Base-by-base conservation (phyloP, 2,888 invertebrate species). In the Atethmia centrago region DNA sequence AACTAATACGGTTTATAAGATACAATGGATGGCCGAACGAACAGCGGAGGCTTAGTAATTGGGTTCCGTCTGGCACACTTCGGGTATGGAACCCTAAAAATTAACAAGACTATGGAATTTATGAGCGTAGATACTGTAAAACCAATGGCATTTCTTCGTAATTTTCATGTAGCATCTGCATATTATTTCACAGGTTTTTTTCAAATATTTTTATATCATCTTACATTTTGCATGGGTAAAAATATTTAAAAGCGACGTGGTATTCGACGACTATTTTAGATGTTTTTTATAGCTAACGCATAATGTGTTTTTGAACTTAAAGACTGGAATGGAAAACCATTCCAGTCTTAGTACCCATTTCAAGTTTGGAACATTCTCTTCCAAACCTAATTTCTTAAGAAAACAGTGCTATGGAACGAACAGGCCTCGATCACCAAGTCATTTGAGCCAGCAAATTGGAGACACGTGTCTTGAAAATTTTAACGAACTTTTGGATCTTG, bases 401-500 rank as follows among this genome's bases (percentile, higher is more conserved):
- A 77, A 82, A 77, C 71, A 72, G 67, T 65, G 59, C 85, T 68
- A 47, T 45, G 42, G 65, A 77, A 36, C 36, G 67, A 67, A 53
- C 61, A 67, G 51, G 59, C 69, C 59, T 62, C 68, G 74, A 72
- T 79, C 68, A 82, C 78, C 63, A 82, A 69, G 79, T 74, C 80
- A 82, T 84, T 82, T 80, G 77, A 82, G 76, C 79, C 77, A 79
- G 85, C 81, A 89, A 89, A 89, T 87, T 85, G 87, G 71, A 42
- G 75, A 79, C 55, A 77, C 89, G 89, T 89, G 89, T 87, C 83
- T 72, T 74, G 88, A 85, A 86, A 83, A 81, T 80, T 82, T 83
- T 82, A 88, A 86, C 82, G 72, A 81, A 78, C 58, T 71, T 59
- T 59, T 14, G 25, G 31, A 62, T 55, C 53, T 55, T 21, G 31